Conservation (phyloP, 2,113 vertebrate species). For the Lanius collurio region DNA sequence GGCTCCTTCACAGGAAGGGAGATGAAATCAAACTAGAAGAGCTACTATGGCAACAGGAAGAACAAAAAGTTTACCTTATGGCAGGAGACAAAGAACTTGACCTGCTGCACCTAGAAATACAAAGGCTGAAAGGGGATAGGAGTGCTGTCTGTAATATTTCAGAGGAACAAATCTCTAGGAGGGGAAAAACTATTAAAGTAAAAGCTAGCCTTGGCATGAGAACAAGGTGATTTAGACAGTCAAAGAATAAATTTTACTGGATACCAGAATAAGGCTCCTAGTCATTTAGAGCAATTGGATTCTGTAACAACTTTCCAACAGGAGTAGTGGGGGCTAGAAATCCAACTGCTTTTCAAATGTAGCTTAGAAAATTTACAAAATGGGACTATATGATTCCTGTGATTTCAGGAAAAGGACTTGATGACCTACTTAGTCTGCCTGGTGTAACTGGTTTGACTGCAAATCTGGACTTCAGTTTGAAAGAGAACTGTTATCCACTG, state of each 20-base stretch:
- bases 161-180: neutral
- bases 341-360: neutral
- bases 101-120: neutral
- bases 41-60: neutral
- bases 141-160: neutral
- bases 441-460: neutral
- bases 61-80: neutral
- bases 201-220: constrained; percentile 13
- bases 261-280: neutral
- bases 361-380: neutral
- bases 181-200: neutral
- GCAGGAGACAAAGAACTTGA: constrained; percentile 1
- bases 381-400: neutral
- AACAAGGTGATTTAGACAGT: neutral
- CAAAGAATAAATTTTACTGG: constrained; percentile 15
- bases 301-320: constrained; percentile 4
- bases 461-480: neutral
- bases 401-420: neutral
- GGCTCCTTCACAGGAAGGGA: neutral
- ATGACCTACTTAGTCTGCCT: neutral
- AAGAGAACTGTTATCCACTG: neutral
- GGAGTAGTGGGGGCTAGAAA: neutral
- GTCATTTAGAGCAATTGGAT: neutral
- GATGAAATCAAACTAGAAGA: neutral
- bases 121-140: constrained; percentile 19